Conservation (phyloP, 2,113 vertebrate genomes). For the Nannobrachium achirus region DNA sequence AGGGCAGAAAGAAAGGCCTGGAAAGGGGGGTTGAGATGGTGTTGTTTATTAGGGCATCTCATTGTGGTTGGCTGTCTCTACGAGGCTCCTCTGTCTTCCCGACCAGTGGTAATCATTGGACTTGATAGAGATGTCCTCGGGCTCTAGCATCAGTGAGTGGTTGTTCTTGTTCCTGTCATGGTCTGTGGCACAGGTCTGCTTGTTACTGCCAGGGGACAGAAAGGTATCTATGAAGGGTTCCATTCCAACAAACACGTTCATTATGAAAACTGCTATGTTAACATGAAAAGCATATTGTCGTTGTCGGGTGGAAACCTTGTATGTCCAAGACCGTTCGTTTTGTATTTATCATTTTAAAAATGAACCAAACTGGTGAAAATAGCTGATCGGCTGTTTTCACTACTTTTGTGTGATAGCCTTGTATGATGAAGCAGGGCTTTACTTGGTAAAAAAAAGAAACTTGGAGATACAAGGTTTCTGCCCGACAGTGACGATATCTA, state of each 20-base stretch:
- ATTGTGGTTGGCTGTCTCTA: constrained; percentile 11
- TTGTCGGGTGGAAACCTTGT: no score
- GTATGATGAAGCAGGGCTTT: no score
- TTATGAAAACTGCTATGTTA: no score
- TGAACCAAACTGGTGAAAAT: no score
- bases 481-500: no score
- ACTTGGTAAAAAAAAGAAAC: no score
- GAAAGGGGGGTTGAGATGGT: not conserved
- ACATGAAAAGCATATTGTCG: no score
- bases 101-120: constrained; percentile 62
- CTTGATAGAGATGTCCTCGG: constrained; percentile 62
- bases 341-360: no score
- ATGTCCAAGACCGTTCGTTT: no score
- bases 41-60: constrained; percentile 57
- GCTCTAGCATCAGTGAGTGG: constrained; percentile 22
- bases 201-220: constrained; percentile 64
- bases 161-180: constrained; percentile 66
- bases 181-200: constrained; percentile 27
- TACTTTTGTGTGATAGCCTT: no score
- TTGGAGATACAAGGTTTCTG: no score
- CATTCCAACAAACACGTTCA: not conserved
- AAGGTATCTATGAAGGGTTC: constrained; percentile 14
- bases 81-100: constrained; percentile 50
- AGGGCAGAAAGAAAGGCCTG: not conserved
- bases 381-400: no score